These are phyloP conservation scores for Perca fluviatilis DNA, from an alignment of 2,113 vertebrate species.

Conservation along the genomic window DNA sequence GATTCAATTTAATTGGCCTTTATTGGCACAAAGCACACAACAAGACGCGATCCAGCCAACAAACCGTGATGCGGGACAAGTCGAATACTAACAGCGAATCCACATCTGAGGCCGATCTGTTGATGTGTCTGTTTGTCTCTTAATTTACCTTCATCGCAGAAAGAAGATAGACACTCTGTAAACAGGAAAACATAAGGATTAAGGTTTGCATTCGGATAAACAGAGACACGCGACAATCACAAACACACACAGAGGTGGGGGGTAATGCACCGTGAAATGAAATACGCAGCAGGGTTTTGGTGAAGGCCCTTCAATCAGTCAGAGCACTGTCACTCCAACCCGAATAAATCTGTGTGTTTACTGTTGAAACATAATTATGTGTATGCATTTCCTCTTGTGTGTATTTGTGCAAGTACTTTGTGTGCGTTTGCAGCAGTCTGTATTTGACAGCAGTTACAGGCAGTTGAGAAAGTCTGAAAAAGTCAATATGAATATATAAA, in stretches of 20 bases:
- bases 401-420: neutral
- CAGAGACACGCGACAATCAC: neutral
- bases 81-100: slow-evolving; percentile 25
- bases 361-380: neutral
- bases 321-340: slow-evolving; percentile 20
- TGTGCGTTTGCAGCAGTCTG: neutral
- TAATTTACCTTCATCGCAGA: slow-evolving; percentile 25
- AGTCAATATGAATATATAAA: slow-evolving; percentile 20
- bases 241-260: neutral
- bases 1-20: slow-evolving; percentile 46
- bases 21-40: slow-evolving; percentile 21
- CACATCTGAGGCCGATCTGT: slow-evolving; percentile 2
- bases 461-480: neutral
- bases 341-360: neutral
- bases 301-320: slow-evolving; percentile 32
- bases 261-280: slow-evolving; percentile 62
- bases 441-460: neutral
- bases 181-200: neutral
- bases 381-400: too few species aligned
- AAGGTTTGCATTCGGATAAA: neutral
- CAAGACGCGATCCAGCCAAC: slow-evolving; percentile 2
- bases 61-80: neutral
- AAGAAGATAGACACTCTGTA: neutral
- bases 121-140: slow-evolving; percentile 6
- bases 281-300: slow-evolving; percentile 39